Conservation (phyloP, 2,113 vertebrate species). For the Campylomormyrus numenius region DNA sequence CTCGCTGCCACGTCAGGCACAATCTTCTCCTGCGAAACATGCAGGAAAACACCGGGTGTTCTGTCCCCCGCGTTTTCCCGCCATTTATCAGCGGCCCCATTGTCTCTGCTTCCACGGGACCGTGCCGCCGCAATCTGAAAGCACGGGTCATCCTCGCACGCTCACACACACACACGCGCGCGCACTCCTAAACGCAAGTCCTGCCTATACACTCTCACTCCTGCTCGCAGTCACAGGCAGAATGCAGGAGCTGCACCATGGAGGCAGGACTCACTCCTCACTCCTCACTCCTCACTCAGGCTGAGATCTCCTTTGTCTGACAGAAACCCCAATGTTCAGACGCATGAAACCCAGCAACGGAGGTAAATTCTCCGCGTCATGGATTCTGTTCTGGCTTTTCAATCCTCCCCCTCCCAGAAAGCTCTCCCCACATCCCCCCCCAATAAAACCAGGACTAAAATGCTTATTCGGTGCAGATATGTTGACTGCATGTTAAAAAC, state of each 20-base stretch:
- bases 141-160: background rate
- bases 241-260: background rate
- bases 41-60: slow-evolving; percentile 14
- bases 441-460: background rate
- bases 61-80: background rate
- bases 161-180: background rate
- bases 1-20: background rate
- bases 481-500: background rate
- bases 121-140: background rate
- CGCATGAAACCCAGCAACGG: background rate
- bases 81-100: background rate
- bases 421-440: background rate
- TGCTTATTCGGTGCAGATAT: background rate
- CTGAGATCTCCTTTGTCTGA: slow-evolving; percentile 1
- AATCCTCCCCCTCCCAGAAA: background rate
- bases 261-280: background rate
- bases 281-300: background rate
- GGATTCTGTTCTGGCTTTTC: background rate
- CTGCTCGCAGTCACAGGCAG: background rate
- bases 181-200: background rate
- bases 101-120: background rate
- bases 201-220: background rate
- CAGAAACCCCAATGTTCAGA: background rate
- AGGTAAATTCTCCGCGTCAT: background rate
- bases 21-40: slow-evolving; percentile 7